Percentiles rank a stretch among this genome's conserved stretches.
Evolutionary conservation across 2,888 invertebrate species (phyloP).

Genomic region (Fissipunctia ypsillon): DNA sequence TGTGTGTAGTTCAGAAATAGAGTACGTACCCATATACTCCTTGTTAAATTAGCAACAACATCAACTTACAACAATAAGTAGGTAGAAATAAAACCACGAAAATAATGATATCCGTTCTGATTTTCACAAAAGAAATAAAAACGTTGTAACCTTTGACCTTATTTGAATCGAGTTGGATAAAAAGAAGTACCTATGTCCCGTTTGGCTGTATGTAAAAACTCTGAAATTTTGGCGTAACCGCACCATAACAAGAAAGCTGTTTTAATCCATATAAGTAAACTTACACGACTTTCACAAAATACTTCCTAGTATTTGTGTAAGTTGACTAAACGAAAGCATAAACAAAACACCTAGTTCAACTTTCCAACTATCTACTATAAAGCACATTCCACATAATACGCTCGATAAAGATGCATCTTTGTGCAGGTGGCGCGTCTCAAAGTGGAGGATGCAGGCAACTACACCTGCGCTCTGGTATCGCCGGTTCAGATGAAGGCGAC

Average conservation of each 20-base stretch:
- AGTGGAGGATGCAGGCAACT: constrained; percentile 92
- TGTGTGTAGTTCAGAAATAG: background rate
- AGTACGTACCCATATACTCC: background rate
- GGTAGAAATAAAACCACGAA: background rate
- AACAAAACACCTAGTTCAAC: constrained; percentile 15
- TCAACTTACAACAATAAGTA: background rate
- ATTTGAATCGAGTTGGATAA: background rate
- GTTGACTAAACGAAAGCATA: background rate
- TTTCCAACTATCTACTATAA: background rate
- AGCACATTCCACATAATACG: background rate
- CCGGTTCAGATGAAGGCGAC: constrained; percentile 89
- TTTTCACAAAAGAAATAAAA: background rate
- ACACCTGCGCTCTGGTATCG: constrained; percentile 92
- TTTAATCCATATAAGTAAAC: background rate
- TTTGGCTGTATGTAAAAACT: background rate
- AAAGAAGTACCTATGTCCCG: background rate
- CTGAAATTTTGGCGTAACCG: background rate
- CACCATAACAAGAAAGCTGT: background rate
- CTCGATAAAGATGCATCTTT: constrained; percentile 40
- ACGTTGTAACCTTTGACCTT: no score
- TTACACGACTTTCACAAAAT: background rate
- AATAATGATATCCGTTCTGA: background rate
- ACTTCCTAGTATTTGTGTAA: no score
- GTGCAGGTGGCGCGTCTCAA: constrained; percentile 91
- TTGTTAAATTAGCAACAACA: background rate